A percentile compares a stretch with the other conserved stretches of the same genome.
Conservation (phyloP, 2,888 invertebrate genomes). For the Heliconius ismenius region DNA sequence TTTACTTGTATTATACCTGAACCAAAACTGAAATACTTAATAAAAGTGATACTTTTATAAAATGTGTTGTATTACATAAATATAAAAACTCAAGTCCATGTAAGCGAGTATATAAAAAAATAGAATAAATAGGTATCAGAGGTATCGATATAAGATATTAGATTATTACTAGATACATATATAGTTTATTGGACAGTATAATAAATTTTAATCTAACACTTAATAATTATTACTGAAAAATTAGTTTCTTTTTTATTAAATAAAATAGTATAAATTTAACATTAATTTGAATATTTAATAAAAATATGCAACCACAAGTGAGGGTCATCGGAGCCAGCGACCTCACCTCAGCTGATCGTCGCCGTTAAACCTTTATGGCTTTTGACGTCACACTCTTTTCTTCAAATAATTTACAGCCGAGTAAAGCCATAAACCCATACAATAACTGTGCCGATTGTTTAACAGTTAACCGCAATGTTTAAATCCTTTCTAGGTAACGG, state of each 20-base stretch:
- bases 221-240: no score
- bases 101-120: no score
- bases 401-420: conserved; percentile 75
- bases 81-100: no score
- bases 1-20: no score
- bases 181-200: no score
- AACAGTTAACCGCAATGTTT: conserved; percentile 80
- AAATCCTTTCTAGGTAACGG: conserved; percentile 78
- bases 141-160: no score
- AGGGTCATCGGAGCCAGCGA: conserved; percentile 51
- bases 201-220: no score
- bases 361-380: conserved; percentile 75
- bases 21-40: no score
- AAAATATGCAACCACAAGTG: conserved; percentile 25
- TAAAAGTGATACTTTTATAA: no score
- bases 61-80: no score
- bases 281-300: not conserved
- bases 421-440: conserved; percentile 67
- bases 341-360: conserved; percentile 76
- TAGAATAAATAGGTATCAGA: no score
- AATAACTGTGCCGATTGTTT: conserved; percentile 80
- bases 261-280: not conserved
- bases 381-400: conserved; percentile 78
- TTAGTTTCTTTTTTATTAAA: not conserved
- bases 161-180: no score